phyloP scores from a whole-genome alignment of 2,888 invertebrate genomes.

The Cosmopolites sordidus region DNA sequence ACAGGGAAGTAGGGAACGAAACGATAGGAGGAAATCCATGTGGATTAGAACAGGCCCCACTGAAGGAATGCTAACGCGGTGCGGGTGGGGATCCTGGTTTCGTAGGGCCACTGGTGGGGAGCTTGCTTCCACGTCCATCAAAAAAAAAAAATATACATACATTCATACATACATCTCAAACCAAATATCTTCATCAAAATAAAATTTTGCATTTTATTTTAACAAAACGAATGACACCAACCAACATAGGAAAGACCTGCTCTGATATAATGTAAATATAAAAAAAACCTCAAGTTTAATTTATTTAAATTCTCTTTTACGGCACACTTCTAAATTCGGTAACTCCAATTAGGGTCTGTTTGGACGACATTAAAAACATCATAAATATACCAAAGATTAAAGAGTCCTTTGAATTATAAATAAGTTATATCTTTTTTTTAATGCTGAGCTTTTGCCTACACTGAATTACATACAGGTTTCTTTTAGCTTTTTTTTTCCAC shows the following conservation, averaged over 20 bases:
- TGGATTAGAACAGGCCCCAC: no score
- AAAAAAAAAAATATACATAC: no score
- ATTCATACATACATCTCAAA: no score
- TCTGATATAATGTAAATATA: neutral
- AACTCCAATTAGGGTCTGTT: neutral
- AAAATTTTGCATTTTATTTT: no score
- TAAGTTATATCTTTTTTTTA: neutral
- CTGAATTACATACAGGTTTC: neutral
- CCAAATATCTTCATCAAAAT: no score
- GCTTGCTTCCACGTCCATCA: no score
- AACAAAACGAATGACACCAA: neutral
- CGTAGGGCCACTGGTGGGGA: no score
- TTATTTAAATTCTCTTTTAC: neutral
- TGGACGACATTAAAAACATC: neutral
- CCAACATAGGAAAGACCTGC: neutral
- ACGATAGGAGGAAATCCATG: no score
- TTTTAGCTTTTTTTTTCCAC: neutral
- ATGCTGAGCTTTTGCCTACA: neutral
- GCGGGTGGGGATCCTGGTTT: no score
- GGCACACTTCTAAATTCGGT: neutral
- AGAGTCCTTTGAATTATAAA: neutral
- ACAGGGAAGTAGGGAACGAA: no score
- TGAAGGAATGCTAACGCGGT: no score
- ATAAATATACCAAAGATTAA: neutral
- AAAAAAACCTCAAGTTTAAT: neutral